Base-by-base conservation (phyloP, 2,888 invertebrate species). In the Oscheius sp. region DNA sequence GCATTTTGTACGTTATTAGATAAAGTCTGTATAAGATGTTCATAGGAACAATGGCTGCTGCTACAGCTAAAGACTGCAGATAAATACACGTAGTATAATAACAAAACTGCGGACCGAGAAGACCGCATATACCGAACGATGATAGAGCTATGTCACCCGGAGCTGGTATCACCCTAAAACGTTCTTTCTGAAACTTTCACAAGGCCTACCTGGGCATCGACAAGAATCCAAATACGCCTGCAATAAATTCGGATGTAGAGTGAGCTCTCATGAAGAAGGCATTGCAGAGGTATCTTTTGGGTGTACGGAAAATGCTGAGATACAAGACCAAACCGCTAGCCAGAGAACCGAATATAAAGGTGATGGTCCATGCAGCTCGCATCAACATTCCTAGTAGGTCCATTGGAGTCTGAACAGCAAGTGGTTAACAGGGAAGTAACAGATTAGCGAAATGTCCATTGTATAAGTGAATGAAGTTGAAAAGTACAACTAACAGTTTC, bases 201-300 rank as follows among this genome's bases (percentile, higher is more conserved):
- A 53, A 53, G 1, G 21, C 10, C 13, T 50, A 65, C 65, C 68
- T 51, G 2, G 68, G 68, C 68, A 68, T 68, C 33, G 68, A 53
- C 10, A 68, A 35, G 35, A 33, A 68, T 7, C 68, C 68, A 68
- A 68, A 68, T 37, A 68, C 11, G 10, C 68, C 68, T 9, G 68
- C 53, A 42, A 53, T 55, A 13, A 68, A 68, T 55, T 68, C 68
- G 7, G 55, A 55, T 5, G 55, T n/a, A 37, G 68, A 53, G 53
- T 68, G 68, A 35, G 68, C 55, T 55, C 68, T 53, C 68, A 68
- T 68, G 33, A 68, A 68, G 68, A 68, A 68, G 33, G 55, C 29
- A 53, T 68, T 68, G 29, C 51, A 51, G 10, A 51, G 53, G 33
- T 68, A 68, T 55, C 37, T 53, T 37, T 68, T 68, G 7, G 68